Evolutionary conservation across 2,797 vertebrate species (phyloP).

Genomic region (Pogonophryne albipinna): DNA sequence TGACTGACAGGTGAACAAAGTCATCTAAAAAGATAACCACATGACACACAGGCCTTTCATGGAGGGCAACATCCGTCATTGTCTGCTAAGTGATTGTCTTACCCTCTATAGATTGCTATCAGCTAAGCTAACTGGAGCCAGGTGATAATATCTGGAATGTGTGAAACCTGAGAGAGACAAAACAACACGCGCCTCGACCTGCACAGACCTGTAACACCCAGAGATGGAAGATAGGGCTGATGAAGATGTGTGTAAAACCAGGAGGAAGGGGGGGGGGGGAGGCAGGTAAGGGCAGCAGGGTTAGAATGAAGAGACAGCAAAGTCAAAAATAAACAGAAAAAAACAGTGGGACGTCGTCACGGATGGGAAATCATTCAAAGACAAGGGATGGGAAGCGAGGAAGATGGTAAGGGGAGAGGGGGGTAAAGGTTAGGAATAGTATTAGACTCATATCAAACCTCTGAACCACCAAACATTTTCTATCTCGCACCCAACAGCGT

Average conservation of each 20-base stretch:
- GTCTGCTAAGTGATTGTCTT: conserved; percentile 64
- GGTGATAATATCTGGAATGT: conserved; percentile 80
- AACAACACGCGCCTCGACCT: conserved; percentile 69
- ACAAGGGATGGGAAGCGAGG: background rate
- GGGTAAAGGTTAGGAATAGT: conserved; percentile 29
- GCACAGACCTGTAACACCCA: conserved; percentile 42
- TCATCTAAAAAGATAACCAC: conserved; percentile 38
- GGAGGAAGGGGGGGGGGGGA: background rate
- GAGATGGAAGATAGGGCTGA: conserved; percentile 43
- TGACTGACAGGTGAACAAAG: conserved; percentile 38
- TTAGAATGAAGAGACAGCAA: conserved; percentile 17
- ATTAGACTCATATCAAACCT: conserved; percentile 29
- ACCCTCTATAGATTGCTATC: conserved; percentile 63
- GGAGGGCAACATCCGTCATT: conserved; percentile 59
- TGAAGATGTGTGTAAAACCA: conserved; percentile 4
- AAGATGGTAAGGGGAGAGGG: conserved; percentile 6
- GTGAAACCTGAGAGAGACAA: conserved; percentile 74
- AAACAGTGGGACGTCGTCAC: conserved; percentile 54
- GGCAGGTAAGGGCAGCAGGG: conserved; percentile 37
- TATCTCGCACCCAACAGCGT: background rate
- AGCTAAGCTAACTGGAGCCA: conserved; percentile 56
- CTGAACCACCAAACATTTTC: background rate
- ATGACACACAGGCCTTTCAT: background rate
- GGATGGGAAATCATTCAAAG: conserved; percentile 50
- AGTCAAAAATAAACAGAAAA: conserved; percentile 48